These are phyloP conservation scores for Physeter macrocephalus DNA, from an alignment of 2,113 vertebrate species.

Conservation along the genomic window DNA sequence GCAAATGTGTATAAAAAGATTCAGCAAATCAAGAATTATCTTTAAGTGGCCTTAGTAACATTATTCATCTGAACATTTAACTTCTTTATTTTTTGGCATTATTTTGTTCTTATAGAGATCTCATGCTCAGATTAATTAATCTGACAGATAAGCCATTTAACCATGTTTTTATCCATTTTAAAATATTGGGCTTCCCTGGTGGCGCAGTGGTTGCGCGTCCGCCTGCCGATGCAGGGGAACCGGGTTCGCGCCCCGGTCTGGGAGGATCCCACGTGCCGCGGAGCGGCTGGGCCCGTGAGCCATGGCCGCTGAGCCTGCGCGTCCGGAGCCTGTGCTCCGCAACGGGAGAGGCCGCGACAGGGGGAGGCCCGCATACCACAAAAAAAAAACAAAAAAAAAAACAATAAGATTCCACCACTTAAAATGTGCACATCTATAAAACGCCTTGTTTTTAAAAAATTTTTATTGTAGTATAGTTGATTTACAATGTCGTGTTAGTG, in stretches of 20 bases:
- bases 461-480: neutral
- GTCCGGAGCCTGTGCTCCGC: too few relatives aligned
- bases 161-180: neutral
- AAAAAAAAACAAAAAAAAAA: too few relatives aligned
- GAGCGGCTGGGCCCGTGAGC: too few relatives aligned
- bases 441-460: neutral
- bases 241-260: too few relatives aligned
- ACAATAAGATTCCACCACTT: neutral
- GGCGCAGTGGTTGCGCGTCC: too few relatives aligned
- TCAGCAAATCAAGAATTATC: neutral
- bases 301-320: too few relatives aligned
- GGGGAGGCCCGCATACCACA: too few relatives aligned
- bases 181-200: too few relatives aligned
- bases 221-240: too few relatives aligned
- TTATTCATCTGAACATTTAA: neutral
- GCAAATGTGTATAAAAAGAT: neutral
- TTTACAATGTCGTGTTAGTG: neutral
- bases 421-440: neutral
- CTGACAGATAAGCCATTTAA: neutral
- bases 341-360: too few relatives aligned
- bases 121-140: neutral
- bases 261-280: too few relatives aligned
- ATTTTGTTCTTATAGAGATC: neutral
- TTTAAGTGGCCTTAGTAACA: neutral
- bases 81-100: neutral